Percentiles rank a stretch among this genome's conserved stretches.
These are phyloP conservation scores for Cheilinus undulatus DNA, from an alignment of 2,113 vertebrate species.

Conservation along the genomic window DNA sequence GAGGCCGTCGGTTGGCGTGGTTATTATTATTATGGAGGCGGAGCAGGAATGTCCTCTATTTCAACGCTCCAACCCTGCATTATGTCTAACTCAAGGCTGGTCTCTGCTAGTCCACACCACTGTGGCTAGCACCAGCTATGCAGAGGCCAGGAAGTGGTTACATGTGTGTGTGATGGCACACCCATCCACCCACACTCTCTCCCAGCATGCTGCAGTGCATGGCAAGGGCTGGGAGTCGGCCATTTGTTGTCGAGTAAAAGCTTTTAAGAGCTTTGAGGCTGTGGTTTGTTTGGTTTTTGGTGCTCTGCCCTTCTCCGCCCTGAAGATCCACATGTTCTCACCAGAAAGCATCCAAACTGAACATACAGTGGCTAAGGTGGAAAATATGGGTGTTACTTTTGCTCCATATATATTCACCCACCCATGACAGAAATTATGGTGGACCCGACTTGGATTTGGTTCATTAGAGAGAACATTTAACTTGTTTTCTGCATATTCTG, in stretches of 20 bases:
- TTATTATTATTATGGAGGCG: conserved; percentile 46
- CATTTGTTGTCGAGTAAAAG: conserved; percentile 50
- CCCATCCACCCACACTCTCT: conserved; percentile 71
- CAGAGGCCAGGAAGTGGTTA: conserved; percentile 70
- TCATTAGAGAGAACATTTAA: not conserved
- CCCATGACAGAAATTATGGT: conserved; percentile 5
- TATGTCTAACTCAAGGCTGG: conserved; percentile 54
- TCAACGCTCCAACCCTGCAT: conserved; percentile 8
- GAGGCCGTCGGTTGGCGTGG: conserved; percentile 3
- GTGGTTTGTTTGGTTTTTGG: conserved; percentile 51
- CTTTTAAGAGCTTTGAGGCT: conserved; percentile 55
- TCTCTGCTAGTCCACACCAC: conserved; percentile 24
- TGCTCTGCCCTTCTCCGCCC: conserved; percentile 64
- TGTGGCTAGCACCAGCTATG: conserved; percentile 58
- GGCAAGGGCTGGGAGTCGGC: conserved; percentile 39
- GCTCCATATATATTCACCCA: conserved; percentile 24
- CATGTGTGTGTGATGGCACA: conserved; percentile 50
- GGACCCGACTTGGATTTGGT: not conserved
- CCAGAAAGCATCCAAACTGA: conserved; percentile 37
- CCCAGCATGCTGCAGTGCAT: conserved; percentile 34
- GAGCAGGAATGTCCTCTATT: conserved; percentile 51
- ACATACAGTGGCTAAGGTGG: conserved; percentile 25
- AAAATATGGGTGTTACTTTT: conserved; percentile 35
- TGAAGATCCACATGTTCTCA: conserved; percentile 48
- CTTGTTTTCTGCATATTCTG: not conserved